Evolutionary conservation across 2,888 invertebrate species (phyloP).

Genomic region (Spilosoma lubricipeda): DNA sequence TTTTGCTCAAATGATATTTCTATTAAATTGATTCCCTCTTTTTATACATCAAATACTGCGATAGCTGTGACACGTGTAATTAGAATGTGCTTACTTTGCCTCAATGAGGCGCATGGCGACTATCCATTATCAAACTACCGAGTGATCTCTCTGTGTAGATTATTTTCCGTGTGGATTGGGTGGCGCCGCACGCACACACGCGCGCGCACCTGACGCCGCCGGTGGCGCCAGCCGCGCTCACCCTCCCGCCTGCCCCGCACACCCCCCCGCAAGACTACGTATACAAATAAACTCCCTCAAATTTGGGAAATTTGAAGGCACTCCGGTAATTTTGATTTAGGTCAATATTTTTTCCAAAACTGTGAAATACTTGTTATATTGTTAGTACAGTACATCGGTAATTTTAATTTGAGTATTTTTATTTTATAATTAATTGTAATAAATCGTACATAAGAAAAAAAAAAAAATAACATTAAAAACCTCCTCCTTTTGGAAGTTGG

Average conservation of each 20-base stretch:
- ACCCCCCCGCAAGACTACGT: slow-evolving; percentile 57
- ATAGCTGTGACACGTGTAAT: neutral
- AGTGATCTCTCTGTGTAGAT: slow-evolving; percentile 39
- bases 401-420: neutral
- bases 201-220: slow-evolving; percentile 84
- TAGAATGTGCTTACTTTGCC: slow-evolving; percentile 12
- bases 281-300: slow-evolving; percentile 33
- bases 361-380: neutral
- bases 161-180: slow-evolving; percentile 52
- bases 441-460: neutral
- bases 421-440: neutral
- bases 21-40: neutral
- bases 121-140: slow-evolving; percentile 13
- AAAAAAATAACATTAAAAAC: no score
- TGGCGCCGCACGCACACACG: slow-evolving; percentile 85
- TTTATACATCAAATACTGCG: neutral
- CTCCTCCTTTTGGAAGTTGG: no score
- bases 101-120: slow-evolving; percentile 41
- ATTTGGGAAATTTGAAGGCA: slow-evolving; percentile 38
- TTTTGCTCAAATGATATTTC: neutral
- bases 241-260: slow-evolving; percentile 52
- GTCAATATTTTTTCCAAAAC: neutral
- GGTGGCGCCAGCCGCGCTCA: slow-evolving; percentile 77
- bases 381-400: neutral
- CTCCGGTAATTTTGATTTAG: neutral